Base-by-base conservation (phyloP, 1,140 invertebrate genomes). In the Alviniconcha marisindica region DNA sequence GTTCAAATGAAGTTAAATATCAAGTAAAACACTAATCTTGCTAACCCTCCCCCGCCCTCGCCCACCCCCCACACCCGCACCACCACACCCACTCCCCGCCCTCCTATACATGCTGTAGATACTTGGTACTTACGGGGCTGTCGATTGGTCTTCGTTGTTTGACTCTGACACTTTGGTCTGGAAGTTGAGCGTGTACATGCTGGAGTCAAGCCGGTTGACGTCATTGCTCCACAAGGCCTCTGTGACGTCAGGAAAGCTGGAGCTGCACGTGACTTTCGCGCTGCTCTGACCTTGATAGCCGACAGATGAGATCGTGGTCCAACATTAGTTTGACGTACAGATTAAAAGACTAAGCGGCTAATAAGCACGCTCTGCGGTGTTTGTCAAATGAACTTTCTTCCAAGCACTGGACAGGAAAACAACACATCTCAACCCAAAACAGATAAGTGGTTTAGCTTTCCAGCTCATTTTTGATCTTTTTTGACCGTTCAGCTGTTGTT, bases 171-270 rank as follows among this genome's bases (percentile, higher is more conserved):
- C 81, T 24, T 82, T 76, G n/a, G 42, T 63, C 73, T 87, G 86
- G 54, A 71, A 73, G 60, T 87, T 85, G 40, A 82, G 36, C 24
- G 44, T 54, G 21, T 85, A 83, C 40, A 85, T 77, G 31, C 82
- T 77, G 0, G 71, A 28, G 38, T 74, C 44, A 36, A 83, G n/a
- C 54, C 82, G 81, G 63, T 87, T 83, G 21, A 87, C 69, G 74
- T 87, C 86, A 82, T 69, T 85, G 28, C 77, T 28, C 86, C 86
- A 87, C 31, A 87, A 44, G 33, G 81, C 74, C 54, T 85, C 80
- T 31, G 81, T 84, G 56, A 80, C 60, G 56, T 80, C 78, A 80
- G 24, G 28, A 21, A 80, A 40, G 51, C 48, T 56, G 12, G 77
- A 63, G 12, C 15, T 40, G 31, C 28, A 56, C 51, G 76, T 54